Percentiles rank a stretch among this genome's conserved stretches.
phyloP scores from a whole-genome alignment of 2,888 invertebrate genomes.

The Drosophila nigritarsus region DNA sequence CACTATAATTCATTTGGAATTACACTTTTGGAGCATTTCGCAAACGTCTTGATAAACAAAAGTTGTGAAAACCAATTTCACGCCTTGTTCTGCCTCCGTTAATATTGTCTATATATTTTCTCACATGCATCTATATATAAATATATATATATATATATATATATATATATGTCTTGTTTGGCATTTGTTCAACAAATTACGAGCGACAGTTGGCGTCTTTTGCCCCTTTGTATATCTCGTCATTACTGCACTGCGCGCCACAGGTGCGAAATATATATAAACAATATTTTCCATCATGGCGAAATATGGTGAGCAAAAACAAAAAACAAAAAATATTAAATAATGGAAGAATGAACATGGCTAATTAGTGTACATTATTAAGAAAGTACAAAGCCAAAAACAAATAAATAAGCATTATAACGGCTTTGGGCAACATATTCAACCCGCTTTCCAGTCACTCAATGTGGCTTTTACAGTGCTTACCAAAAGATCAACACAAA shows the following conservation, averaged over 20 bases:
- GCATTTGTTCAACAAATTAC: constrained; percentile 52
- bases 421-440: constrained; percentile 51
- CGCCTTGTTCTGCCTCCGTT: constrained; percentile 41
- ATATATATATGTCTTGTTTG: constrained; percentile 36
- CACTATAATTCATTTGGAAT: background rate
- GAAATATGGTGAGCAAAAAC: constrained; percentile 10
- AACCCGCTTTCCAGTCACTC: constrained; percentile 55
- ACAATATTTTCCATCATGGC: constrained; percentile 32
- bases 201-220: constrained; percentile 45
- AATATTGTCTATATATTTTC: constrained; percentile 35
- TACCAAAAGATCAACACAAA: constrained; percentile 48
- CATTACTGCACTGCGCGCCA: constrained; percentile 16
- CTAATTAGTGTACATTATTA: constrained; percentile 18
- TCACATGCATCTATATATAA: constrained; percentile 15
- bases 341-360: constrained; percentile 9
- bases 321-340: background rate
- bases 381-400: constrained; percentile 12
- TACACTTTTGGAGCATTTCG: constrained; percentile 38
- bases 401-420: constrained; percentile 52
- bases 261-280: constrained; percentile 39
- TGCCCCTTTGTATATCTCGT: constrained; percentile 13
- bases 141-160: background rate
- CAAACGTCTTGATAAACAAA: constrained; percentile 15
- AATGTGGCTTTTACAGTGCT: constrained; percentile 53
- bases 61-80: constrained; percentile 21